A percentile compares a stretch with the other conserved stretches of the same genome.
phyloP scores from a whole-genome alignment of 2,797 vertebrate genomes.

The Manis javanica region DNA sequence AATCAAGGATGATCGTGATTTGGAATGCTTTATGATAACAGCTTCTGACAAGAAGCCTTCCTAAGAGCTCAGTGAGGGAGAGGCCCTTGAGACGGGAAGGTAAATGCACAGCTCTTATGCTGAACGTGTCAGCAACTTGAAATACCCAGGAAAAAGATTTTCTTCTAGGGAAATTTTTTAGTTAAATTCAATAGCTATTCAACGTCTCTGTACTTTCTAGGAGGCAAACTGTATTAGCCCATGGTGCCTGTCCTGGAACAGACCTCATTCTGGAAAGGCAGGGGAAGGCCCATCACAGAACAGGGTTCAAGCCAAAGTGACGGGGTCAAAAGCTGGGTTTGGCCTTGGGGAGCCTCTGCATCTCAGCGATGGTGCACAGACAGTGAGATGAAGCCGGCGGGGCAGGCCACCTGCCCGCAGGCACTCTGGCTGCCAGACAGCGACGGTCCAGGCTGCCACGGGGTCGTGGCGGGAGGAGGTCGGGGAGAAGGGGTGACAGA shows the following conservation, averaged over 20 bases:
- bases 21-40: slow-evolving; percentile 15
- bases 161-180: neutral
- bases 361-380: neutral
- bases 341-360: neutral
- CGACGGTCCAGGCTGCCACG: neutral
- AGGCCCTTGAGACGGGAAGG: slow-evolving; percentile 1
- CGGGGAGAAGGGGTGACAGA: neutral
- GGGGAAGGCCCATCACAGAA: neutral
- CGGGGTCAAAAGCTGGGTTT: too few species aligned
- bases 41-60: slow-evolving; percentile 34
- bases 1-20: slow-evolving; percentile 36
- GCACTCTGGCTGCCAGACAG: neutral
- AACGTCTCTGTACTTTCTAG: neutral
- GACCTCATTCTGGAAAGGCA: neutral
- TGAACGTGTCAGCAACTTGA: neutral
- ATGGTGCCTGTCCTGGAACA: fast-evolving
- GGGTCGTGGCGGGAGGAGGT: too few species aligned
- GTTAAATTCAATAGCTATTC: neutral
- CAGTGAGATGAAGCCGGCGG: fast-evolving
- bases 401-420: too few species aligned
- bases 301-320: too few species aligned
- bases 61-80: slow-evolving; percentile 33
- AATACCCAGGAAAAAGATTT: neutral
- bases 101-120: neutral
- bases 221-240: neutral